phyloP scores from a whole-genome alignment of 2,113 vertebrate species.

The Caretta caretta region DNA sequence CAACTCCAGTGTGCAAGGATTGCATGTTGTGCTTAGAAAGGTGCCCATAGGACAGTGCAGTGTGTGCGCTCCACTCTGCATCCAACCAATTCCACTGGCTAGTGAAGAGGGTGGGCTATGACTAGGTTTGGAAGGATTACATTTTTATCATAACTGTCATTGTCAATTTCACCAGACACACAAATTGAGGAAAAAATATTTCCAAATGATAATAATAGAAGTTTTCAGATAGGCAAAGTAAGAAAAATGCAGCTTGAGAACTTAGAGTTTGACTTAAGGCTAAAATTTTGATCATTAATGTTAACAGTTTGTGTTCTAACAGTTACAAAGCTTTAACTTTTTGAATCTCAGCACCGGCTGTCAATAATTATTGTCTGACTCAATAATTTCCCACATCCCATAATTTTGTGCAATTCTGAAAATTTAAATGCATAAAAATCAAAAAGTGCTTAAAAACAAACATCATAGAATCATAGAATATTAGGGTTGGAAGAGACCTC shows the following conservation, averaged over 20 bases:
- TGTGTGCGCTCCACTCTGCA: background rate
- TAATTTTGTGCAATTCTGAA: background rate
- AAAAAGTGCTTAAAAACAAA: background rate
- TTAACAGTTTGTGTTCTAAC: background rate
- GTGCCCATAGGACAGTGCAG: background rate
- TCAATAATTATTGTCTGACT: background rate
- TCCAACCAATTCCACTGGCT: background rate
- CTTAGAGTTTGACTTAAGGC: background rate
- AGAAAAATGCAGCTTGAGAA: background rate
- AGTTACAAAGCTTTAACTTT: background rate
- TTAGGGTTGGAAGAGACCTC: no score
- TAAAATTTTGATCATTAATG: background rate
- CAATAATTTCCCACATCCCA: background rate
- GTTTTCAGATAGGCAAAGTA: background rate
- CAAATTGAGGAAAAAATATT: background rate
- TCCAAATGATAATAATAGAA: background rate
- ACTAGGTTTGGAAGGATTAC: background rate
- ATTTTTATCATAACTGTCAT: background rate
- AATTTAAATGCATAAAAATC: background rate
- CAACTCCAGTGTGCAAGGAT: background rate
- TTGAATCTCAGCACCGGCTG: background rate
- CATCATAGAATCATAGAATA: background rate
- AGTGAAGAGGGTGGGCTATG: background rate
- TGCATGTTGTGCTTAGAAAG: background rate
- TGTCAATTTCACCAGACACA: background rate